A percentile compares a stretch with the other conserved stretches of the same genome.
Evolutionary conservation across 2,797 vertebrate genomes (phyloP).

Genomic region (Crocodylus rhombifer): DNA sequence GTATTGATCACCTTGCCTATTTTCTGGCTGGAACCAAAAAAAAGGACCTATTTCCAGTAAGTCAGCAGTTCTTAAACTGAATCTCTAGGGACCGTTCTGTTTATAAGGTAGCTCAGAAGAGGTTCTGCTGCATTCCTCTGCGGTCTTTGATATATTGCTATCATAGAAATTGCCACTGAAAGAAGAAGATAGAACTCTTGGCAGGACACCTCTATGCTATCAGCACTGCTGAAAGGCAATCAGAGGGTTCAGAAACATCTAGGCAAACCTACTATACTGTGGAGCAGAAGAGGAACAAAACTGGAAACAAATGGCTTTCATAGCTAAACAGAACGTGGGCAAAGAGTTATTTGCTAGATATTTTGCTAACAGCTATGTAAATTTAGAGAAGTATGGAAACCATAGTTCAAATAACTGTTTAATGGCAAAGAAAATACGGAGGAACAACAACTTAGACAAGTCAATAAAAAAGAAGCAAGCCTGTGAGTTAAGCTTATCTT

Average conservation of each 20-base stretch:
- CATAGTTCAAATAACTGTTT: neutral
- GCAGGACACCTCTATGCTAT: fast-evolving
- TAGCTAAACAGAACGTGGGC: neutral
- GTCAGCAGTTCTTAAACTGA: neutral
- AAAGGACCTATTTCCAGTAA: neutral
- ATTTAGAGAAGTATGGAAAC: neutral
- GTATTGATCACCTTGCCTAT: neutral
- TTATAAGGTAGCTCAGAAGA: neutral
- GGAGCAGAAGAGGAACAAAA: neutral
- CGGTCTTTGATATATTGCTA: neutral
- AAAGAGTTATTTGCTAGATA: neutral
- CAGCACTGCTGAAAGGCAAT: neutral
- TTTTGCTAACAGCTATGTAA: neutral
- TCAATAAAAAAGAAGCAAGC: neutral
- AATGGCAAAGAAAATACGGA: fast-evolving
- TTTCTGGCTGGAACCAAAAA: neutral
- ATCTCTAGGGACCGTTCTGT: fast-evolving
- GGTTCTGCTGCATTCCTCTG: neutral
- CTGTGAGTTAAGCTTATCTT: neutral
- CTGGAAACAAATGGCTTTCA: neutral
- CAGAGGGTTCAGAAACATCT: neutral
- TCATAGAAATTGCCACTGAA: neutral
- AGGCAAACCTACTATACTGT: neutral
- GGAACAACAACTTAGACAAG: neutral
- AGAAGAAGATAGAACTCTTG: neutral